A percentile compares a stretch with the other conserved stretches of the same genome.
Evolutionary conservation across 2,888 invertebrate genomes (phyloP).

Genomic region (Hirtodrosophila cameraria): DNA sequence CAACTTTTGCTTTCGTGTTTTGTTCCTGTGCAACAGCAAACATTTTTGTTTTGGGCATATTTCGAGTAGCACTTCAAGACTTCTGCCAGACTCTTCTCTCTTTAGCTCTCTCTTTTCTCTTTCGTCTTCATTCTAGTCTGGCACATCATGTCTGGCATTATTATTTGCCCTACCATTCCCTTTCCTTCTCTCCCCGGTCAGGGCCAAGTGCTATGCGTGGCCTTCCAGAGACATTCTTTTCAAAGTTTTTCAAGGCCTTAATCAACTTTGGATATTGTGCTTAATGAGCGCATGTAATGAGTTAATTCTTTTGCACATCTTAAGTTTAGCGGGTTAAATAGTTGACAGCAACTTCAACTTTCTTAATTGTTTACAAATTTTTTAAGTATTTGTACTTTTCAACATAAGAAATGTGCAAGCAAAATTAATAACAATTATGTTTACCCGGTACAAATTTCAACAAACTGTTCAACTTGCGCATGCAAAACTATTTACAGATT

Average conservation of each 20-base stretch:
- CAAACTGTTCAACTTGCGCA: too few relatives aligned
- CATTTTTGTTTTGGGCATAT: slow-evolving; percentile 66
- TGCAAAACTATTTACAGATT: too few relatives aligned
- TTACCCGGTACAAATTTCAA: too few relatives aligned
- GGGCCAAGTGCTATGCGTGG: slow-evolving; percentile 5
- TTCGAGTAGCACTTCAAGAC: slow-evolving; percentile 57
- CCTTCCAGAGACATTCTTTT: slow-evolving; percentile 31
- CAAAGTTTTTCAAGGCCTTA: slow-evolving; percentile 72
- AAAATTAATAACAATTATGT: not conserved
- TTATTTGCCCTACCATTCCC: too few relatives aligned
- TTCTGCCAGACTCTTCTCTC: slow-evolving; percentile 45
- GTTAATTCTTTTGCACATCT: slow-evolving; percentile 63
- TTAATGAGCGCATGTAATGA: slow-evolving; percentile 71
- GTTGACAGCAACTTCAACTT: slow-evolving; percentile 28
- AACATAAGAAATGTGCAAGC: not conserved
- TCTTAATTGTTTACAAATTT: slow-evolving; percentile 6
- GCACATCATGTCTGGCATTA: not conserved
- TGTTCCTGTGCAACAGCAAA: slow-evolving; percentile 44
- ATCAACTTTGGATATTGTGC: slow-evolving; percentile 67
- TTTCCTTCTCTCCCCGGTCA: not conserved
- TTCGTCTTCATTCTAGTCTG: slow-evolving; percentile 15
- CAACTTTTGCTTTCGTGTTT: slow-evolving; percentile 59
- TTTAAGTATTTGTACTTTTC: not conserved
- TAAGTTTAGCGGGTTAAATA: slow-evolving; percentile 25
- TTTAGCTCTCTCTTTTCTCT: not conserved